Evolutionary conservation across 2,797 vertebrate species (phyloP), one percentile per base, ranked within the genome.

Genomic region (Hemibagrus guttatus): DNA sequence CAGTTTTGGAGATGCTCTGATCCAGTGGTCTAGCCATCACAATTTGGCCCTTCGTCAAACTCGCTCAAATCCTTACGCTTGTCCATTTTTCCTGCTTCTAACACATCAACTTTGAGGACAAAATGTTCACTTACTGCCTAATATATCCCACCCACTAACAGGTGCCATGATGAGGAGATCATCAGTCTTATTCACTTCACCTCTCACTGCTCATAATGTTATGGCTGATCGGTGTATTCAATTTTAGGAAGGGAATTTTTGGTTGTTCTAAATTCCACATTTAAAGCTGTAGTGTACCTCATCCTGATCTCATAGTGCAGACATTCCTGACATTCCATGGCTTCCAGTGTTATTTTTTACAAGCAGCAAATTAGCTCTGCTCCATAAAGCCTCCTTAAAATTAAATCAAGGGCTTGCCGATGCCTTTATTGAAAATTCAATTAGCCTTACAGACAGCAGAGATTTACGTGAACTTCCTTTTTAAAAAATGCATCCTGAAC

Each of bases 351-450:
- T 6, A 58, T 59, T 59, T 35, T 35, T 56, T 78, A 35, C 19
- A 35, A 23, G 4, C 13, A 39, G 76, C 31, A 59, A 35, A 23
- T 39, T 14, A 79, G 31, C 28, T 39, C 54, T 59, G 4, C 54
- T 54, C 31, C 21, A 39, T 59, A 39, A 79, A 59, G 54, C 21
- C 39, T 39, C 56, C 2, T 39, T 39, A 58, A 79, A 35, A 79
- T 59, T 6, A 59, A 59, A 39, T 39, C 76, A 39, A 79, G 21
- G 76, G 76, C 17, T 58, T 59, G 76, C 21, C 23, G 16, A 35
- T 56, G 75, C 26, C 35, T 78, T 80, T 26, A 80, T 26, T 39
- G 31, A 5, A 80, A 80, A 80, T 26, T 59, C 21, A 80, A 59
- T 39, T 61, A 7, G 76, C 19, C 31, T 58, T 59, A 23, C 56